A percentile compares a stretch with the other conserved stretches of the same genome.
phyloP scores from a whole-genome alignment of 2,113 vertebrate genomes.

The Perognathus longimembris region DNA sequence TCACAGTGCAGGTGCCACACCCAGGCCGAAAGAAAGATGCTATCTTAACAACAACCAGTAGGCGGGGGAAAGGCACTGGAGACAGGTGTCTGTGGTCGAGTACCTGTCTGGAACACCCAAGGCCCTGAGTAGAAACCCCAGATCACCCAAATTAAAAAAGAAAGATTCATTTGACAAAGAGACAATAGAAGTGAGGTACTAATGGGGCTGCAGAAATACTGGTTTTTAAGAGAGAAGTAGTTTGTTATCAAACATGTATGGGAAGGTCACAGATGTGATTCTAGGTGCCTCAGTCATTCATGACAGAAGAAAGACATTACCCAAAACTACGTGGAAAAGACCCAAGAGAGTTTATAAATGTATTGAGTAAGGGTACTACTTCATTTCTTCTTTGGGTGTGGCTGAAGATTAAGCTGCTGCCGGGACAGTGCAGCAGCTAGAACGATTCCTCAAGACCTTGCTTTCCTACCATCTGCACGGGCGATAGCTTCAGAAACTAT shows the following conservation, averaged over 20 bases:
- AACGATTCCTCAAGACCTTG: neutral
- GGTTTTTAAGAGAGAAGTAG: neutral
- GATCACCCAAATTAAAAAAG: neutral
- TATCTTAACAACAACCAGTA: neutral
- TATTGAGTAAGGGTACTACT: neutral
- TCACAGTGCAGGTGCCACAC: too few species aligned
- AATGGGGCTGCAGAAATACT: neutral
- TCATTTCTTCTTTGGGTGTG: neutral
- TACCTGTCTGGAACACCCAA: too few species aligned
- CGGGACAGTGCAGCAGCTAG: neutral
- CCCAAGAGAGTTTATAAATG: neutral
- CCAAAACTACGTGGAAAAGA: neutral
- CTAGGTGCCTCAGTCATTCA: neutral
- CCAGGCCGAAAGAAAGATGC: neutral
- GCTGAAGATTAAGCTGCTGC: neutral
- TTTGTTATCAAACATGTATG: neutral
- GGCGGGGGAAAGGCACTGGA: neutral
- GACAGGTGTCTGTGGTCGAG: too few species aligned
- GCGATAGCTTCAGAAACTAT: neutral
- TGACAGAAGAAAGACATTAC: neutral
- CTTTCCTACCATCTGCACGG: neutral
- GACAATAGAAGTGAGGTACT: neutral
- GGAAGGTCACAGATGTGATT: neutral
- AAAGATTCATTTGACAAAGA: neutral
- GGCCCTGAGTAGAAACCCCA: neutral